Conservation (phyloP, 2,888 invertebrate species). For the Nebria brevicollis region DNA sequence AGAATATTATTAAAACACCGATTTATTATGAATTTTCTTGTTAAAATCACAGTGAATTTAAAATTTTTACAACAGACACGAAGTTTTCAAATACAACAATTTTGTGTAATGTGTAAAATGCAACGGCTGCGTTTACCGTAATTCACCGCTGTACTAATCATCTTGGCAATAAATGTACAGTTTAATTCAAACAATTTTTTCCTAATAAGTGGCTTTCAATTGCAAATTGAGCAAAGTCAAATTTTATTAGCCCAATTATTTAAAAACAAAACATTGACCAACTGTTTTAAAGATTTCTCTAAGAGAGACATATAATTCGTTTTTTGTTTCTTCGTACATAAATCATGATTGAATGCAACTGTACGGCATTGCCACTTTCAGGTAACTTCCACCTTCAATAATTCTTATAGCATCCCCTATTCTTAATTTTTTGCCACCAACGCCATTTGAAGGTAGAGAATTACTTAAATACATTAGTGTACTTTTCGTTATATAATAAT, state of each 20-base stretch:
- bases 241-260: neutral
- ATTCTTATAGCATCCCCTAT: neutral
- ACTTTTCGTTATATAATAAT: neutral
- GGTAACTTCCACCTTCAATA: neutral
- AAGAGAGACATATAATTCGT: neutral
- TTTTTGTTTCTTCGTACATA: neutral
- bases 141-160: too few species aligned
- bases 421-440: neutral
- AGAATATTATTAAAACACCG: slow-evolving; percentile 15
- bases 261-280: neutral
- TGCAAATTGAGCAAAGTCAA: neutral
- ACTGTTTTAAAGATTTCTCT: neutral
- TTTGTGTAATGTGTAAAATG: neutral
- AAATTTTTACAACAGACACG: slow-evolving; percentile 9
- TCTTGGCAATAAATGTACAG: too few species aligned
- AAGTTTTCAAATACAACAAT: slow-evolving; percentile 3
- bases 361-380: neutral
- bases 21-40: slow-evolving; percentile 10
- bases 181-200: too few species aligned
- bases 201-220: neutral
- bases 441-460: neutral
- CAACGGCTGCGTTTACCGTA: neutral
- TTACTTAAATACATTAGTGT: neutral
- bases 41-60: slow-evolving; percentile 13
- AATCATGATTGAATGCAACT: neutral